phyloP scores from a whole-genome alignment of 2,797 vertebrate genomes.

The Gymnocypris eckloni region DNA sequence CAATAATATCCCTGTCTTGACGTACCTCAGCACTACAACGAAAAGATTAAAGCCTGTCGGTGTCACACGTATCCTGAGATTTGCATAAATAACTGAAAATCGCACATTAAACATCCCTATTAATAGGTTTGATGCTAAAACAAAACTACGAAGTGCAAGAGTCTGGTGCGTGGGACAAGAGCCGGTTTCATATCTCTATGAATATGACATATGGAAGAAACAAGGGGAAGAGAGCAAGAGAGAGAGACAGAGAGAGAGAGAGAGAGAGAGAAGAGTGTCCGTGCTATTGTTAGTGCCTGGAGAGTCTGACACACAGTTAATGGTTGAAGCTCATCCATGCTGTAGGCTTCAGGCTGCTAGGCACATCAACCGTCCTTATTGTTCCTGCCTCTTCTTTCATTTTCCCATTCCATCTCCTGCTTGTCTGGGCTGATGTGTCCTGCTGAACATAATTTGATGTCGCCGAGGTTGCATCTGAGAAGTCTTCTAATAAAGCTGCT shows the following conservation, averaged over 20 bases:
- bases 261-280: conserved; percentile 7
- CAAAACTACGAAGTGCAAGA: not conserved
- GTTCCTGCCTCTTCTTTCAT: conserved; percentile 13
- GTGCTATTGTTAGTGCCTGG: conserved; percentile 61
- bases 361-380: conserved; percentile 52
- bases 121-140: conserved; percentile 30
- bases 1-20: conserved; percentile 39
- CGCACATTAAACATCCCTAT: conserved; percentile 41
- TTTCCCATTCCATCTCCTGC: conserved; percentile 32
- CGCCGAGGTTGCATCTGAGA: conserved; percentile 31
- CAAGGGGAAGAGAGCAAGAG: not conserved
- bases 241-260: conserved; percentile 2
- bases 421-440: conserved; percentile 21
- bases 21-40: conserved; percentile 39
- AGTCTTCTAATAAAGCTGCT: conserved; percentile 31
- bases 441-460: conserved; percentile 67
- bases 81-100: conserved; percentile 49
- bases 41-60: conserved; percentile 51
- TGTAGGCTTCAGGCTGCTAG: conserved; percentile 58
- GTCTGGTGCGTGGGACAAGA: not conserved
- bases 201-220: not conserved
- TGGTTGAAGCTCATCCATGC: conserved; percentile 56
- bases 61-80: conserved; percentile 40
- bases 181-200: not conserved
- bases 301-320: conserved; percentile 70